Evolutionary conservation across 2,113 vertebrate species (phyloP).

Genomic region (Planiliza haematocheilus): DNA sequence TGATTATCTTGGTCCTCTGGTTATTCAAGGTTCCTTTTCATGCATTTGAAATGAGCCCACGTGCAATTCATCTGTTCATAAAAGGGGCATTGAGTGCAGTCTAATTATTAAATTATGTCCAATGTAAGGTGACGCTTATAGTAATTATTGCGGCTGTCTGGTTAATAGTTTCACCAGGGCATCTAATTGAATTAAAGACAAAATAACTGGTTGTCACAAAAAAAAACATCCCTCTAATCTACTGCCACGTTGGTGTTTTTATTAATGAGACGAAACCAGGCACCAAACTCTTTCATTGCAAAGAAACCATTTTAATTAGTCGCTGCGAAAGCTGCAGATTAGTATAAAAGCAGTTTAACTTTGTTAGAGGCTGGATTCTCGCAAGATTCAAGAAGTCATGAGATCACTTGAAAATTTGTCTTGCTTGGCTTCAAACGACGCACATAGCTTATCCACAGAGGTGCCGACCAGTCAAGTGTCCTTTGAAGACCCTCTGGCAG

Average conservation of each 20-base stretch:
- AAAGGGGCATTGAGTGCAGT: slow-evolving; percentile 28
- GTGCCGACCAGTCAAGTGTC: too few relatives aligned
- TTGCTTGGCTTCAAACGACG: too few relatives aligned
- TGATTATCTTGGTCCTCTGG: slow-evolving; percentile 20
- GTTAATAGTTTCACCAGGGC: slow-evolving; percentile 2
- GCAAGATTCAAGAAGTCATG: too few relatives aligned
- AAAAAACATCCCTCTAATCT: neutral
- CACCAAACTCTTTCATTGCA: neutral
- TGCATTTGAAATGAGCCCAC: slow-evolving; percentile 32
- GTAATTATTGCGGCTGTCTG: slow-evolving; percentile 1
- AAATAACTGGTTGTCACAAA: neutral
- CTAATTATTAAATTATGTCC: slow-evolving; percentile 30
- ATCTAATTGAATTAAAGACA: slow-evolving; percentile 17
- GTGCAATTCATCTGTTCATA: slow-evolving; percentile 42
- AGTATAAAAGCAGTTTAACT: too few relatives aligned
- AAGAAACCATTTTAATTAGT: neutral
- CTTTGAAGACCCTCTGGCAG: too few relatives aligned
- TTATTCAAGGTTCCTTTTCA: slow-evolving; percentile 48
- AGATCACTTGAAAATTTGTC: too few relatives aligned
- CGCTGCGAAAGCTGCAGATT: too few relatives aligned
- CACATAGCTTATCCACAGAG: too few relatives aligned
- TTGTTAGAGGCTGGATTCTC: too few relatives aligned
- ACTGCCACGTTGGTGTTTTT: neutral
- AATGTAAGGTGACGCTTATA: slow-evolving; percentile 12
- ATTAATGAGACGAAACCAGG: too few relatives aligned